Conservation (phyloP, 2,888 invertebrate genomes). For the Thymelicus lineola region DNA sequence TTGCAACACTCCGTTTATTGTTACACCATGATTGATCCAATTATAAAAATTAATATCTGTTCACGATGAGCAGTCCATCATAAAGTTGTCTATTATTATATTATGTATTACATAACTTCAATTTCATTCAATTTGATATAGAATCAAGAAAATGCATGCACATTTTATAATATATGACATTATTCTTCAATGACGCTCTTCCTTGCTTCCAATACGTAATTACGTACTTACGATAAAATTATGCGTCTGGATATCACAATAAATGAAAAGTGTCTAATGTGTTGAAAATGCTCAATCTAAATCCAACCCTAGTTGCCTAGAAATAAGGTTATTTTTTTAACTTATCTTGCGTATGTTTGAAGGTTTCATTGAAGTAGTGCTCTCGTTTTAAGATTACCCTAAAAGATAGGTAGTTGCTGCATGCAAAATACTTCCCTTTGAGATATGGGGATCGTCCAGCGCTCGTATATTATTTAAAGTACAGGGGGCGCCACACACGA, state of each 20-base stretch:
- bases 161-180: slow-evolving; percentile 62
- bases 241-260: slow-evolving; percentile 60
- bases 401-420: slow-evolving; percentile 78
- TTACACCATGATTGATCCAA: neutral
- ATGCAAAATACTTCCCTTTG: slow-evolving; percentile 82
- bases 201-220: slow-evolving; percentile 66
- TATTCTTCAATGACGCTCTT: slow-evolving; percentile 63
- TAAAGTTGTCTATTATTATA: slow-evolving; percentile 9
- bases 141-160: slow-evolving; percentile 50
- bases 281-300: slow-evolving; percentile 29
- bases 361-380: slow-evolving; percentile 46
- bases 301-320: slow-evolving; percentile 33
- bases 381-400: slow-evolving; percentile 78
- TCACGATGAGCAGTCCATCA: too few species aligned
- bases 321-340: slow-evolving; percentile 45
- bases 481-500: slow-evolving; percentile 76
- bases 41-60: neutral
- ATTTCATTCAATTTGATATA: slow-evolving; percentile 38
- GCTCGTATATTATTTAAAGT: slow-evolving; percentile 74
- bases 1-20: neutral
- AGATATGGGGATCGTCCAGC: slow-evolving; percentile 78
- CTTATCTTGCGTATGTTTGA: neutral
- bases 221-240: slow-evolving; percentile 77
- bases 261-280: slow-evolving; percentile 45
- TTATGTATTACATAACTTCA: slow-evolving; percentile 1